These are phyloP conservation scores for Magallana nippona DNA, from an alignment of 2,888 invertebrate species.

Conservation along the genomic window DNA sequence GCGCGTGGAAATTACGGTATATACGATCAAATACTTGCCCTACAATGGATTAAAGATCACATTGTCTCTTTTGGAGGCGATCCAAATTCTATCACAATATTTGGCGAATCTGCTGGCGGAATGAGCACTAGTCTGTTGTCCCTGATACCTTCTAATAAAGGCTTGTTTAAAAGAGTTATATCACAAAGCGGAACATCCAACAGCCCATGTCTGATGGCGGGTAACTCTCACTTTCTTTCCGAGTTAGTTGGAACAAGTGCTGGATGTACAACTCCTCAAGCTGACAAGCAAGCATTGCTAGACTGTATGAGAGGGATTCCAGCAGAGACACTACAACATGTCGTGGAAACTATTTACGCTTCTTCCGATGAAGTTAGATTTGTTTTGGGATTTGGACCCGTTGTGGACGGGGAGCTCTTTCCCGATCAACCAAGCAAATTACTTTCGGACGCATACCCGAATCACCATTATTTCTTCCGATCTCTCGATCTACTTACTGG, in stretches of 20 bases:
- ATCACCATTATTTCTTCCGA: conserved; percentile 37
- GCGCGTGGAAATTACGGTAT: conserved; percentile 94
- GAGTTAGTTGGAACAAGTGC: not conserved
- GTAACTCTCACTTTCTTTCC: not conserved
- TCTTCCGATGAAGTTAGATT: conserved; percentile 30
- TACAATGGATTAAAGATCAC: conserved; percentile 95
- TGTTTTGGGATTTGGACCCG: conserved; percentile 90
- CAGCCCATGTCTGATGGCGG: conserved; percentile 5
- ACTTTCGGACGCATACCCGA: conserved; percentile 90
- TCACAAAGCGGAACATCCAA: conserved; percentile 61
- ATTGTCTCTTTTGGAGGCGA: conserved; percentile 81
- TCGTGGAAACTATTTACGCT: not conserved
- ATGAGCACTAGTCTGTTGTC: conserved; percentile 63
- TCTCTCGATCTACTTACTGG: conserved; percentile 90
- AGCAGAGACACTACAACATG: not conserved
- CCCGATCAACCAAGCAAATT: conserved; percentile 92
- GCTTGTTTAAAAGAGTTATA: conserved; percentile 64
- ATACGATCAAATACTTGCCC: conserved; percentile 95
- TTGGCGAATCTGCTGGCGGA: conserved; percentile 70
- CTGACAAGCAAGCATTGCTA: not conserved
- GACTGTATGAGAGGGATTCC: not conserved
- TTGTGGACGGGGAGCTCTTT: conserved; percentile 92
- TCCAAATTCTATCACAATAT: conserved; percentile 58
- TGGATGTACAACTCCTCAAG: not conserved
- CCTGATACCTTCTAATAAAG: conserved; percentile 59